Conservation (phyloP, 1,140 invertebrate species). For the Drosophila rhopaloa region DNA sequence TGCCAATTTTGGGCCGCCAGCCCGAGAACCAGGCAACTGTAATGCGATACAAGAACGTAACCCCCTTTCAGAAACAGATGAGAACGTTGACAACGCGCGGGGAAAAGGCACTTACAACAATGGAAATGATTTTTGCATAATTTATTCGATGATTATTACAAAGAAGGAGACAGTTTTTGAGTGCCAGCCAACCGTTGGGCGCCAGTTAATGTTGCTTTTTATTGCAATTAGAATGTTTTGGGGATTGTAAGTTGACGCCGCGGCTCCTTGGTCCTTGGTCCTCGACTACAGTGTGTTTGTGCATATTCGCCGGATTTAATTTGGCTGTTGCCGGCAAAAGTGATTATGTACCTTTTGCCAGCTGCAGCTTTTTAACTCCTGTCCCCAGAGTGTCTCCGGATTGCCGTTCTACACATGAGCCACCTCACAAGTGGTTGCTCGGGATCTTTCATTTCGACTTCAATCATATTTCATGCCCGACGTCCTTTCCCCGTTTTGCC, state of each 20-base stretch:
- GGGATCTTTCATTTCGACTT: slow-evolving; percentile 74
- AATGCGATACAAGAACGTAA: slow-evolving; percentile 59
- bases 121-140: slow-evolving; percentile 81
- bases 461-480: slow-evolving; percentile 76
- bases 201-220: slow-evolving; percentile 68
- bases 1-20: slow-evolving; percentile 54
- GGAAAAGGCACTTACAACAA: slow-evolving; percentile 76
- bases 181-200: slow-evolving; percentile 28
- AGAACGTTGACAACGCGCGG: slow-evolving; percentile 24
- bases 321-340: slow-evolving; percentile 65
- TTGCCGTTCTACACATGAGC: slow-evolving; percentile 68
- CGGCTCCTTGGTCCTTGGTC: slow-evolving; percentile 14
- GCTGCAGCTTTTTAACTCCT: slow-evolving; percentile 65
- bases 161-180: slow-evolving; percentile 51
- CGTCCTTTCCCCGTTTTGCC: slow-evolving; percentile 1
- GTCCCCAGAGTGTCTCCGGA: slow-evolving; percentile 62
- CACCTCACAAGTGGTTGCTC: slow-evolving; percentile 61
- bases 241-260: slow-evolving; percentile 32
- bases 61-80: slow-evolving; percentile 12
- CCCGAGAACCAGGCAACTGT: slow-evolving; percentile 35
- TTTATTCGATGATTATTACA: slow-evolving; percentile 82
- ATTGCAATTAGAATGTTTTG: slow-evolving; percentile 79
- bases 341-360: slow-evolving; percentile 75
- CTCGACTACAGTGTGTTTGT: slow-evolving; percentile 36
- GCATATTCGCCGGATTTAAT: slow-evolving; percentile 79